Evolutionary conservation across 2,888 invertebrate species (phyloP), one percentile per base, ranked within the genome.

Genomic region (Drosophila melanocephala): DNA sequence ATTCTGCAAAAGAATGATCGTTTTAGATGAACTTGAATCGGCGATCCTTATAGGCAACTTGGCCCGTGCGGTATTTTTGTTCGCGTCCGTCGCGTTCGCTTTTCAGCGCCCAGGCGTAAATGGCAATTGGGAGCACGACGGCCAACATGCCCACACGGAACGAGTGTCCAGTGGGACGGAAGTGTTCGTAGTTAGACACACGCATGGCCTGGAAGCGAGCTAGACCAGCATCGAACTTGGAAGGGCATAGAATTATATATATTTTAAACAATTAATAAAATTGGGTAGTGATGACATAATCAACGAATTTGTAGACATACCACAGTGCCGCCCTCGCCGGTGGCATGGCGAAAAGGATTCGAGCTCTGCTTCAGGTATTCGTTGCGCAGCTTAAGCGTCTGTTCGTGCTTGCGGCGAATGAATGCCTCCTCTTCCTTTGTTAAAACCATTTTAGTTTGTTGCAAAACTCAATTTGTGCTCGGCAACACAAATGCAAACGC

Each of bases 151-250:
- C 95, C 68, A 94, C 92, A 47, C 94, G 80, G 70, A 95, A 93
- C 5, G 95, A 94, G 75, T 94, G 95, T 1, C 94, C 93, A 35
- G 95, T 96, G 1, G 97, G 95, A 89, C 94, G 95, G 91, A 97
- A 97, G 89, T 95, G 94, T 0, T 96, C 96, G 76, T 94, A 95
- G 60, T 95, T 94, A 10, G 95, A 95, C 0, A 95, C 95, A 92
- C 95, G 95, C 95, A 97, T 95, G 0, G 97, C 95, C 91, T 95
- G 94, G 91, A 95, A 97, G 62, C 97, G 95, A 87, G 96, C 96
- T 5, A 97, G 80, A 14, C 96, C 96, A n/a, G 96, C 94, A 93
- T 98, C 98, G 92, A 97, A 96, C 98, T 98, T 98, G 94, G 80
- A 26, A n/a, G 95, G 4, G 14, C 65, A 78, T 84, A 32, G 85